Evolutionary conservation across 92 coral and sea anemone species (phyloP), one percentile per base, ranked within the genome.

Genomic region (Epizoanthus ramosus): DNA sequence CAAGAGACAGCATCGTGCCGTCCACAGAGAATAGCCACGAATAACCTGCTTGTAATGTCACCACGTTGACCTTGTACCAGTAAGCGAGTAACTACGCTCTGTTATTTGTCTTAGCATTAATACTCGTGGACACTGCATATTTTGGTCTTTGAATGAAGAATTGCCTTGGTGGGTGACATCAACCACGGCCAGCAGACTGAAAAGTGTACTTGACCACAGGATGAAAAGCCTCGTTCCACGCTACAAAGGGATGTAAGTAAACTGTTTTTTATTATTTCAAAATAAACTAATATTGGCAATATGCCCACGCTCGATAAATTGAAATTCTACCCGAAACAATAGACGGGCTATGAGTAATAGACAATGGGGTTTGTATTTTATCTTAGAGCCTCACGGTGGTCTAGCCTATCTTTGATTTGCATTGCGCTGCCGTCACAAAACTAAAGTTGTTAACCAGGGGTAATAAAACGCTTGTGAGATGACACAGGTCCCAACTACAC

Each of bases 61-160:
- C 5, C 43, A 37, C 39, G 39, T 35, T 35, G 39, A 35, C 39
- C 39, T 35, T 35, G 39, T 2, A 35, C 39, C 39, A 4, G 39
- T 35, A 35, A 35, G 2, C 39, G 39, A 35, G 4, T 50, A 47
- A 21, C 43, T 2, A 1, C 6, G 17, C 69, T 57, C 12, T n/a
- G 3, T 47, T 16, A 68, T 63, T 13, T 25, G 2, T 75, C 71
- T 57, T 84, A 94, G 98, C 63, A 87, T 88, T 54, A 53, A 84
- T 37, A 43, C 92, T 22, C 95, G 98, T 5, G 98, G 98, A 21
- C 98, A 94, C 35, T 94, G 98, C 52, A 81, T 94, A 10, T 94
- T 86, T 83, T 94, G 98, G 98, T 93, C 95, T 21, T 83, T 89
- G 17, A 79, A 70, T 13, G 90, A 89, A 5, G 85, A 85, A 70